A percentile compares a stretch with the other conserved stretches of the same genome.
phyloP scores from a whole-genome alignment of 2,113 vertebrate genomes.

The Platysternon megacephalum region DNA sequence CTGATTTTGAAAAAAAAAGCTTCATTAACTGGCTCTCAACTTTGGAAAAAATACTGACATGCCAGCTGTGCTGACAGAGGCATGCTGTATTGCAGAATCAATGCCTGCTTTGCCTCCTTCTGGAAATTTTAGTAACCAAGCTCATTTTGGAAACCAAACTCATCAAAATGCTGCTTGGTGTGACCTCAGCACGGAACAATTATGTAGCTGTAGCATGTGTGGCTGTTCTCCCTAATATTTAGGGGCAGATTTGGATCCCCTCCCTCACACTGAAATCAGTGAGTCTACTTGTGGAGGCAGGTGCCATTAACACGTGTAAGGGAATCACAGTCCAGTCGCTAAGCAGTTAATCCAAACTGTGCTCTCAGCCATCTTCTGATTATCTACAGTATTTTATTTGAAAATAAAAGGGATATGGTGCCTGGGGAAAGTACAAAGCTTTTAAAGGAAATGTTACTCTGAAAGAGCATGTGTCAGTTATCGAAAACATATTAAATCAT shows the following conservation, averaged over 20 bases:
- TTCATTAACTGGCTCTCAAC: not conserved
- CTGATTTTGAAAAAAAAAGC: not conserved
- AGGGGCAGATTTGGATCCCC: constrained; percentile 36
- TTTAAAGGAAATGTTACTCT: constrained; percentile 3
- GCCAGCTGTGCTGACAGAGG: not conserved
- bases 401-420: constrained; percentile 45
- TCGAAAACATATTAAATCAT: not conserved
- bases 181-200: constrained; percentile 34
- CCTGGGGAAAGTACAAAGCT: constrained; percentile 50
- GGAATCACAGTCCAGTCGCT: constrained; percentile 44
- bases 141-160: not conserved
- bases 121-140: not conserved
- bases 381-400: constrained; percentile 32
- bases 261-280: constrained; percentile 13
- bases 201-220: constrained; percentile 1
- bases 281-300: not conserved
- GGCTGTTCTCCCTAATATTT: constrained; percentile 37
- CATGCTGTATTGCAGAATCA: not conserved
- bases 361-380: not conserved
- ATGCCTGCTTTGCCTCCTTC: not conserved
- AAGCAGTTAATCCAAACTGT: constrained; percentile 42
- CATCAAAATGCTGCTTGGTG: constrained; percentile 20
- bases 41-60: not conserved
- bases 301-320: not conserved
- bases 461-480: constrained; percentile 34